These are phyloP conservation scores for Puffinus mauretanicus DNA, from an alignment of 2,113 vertebrate species.

Conservation along the genomic window DNA sequence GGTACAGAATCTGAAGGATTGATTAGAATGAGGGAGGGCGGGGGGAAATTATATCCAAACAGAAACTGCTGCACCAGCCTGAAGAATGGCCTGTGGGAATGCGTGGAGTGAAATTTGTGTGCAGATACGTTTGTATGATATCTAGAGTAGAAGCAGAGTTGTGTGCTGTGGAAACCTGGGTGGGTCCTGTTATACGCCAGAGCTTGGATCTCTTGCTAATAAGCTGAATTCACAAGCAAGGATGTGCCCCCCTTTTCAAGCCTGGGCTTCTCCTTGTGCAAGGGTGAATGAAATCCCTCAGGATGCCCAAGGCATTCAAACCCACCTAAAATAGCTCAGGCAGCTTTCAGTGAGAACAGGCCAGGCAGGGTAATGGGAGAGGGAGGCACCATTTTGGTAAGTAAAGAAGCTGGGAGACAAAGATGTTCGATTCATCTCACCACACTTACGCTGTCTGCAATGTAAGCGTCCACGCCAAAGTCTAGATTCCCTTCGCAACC, in stretches of 20 bases:
- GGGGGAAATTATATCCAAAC: neutral
- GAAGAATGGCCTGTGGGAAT: neutral
- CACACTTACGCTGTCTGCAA: neutral
- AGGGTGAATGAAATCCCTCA: neutral
- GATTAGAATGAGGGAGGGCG: neutral
- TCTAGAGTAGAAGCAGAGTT: neutral
- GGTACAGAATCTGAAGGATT: neutral
- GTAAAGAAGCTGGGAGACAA: neutral
- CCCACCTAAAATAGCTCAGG: neutral
- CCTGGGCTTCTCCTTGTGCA: neutral
- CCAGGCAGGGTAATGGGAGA: neutral
- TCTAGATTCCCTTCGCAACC: neutral
- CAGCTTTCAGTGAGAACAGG: neutral
- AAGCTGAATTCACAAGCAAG: neutral
- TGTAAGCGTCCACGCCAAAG: accelerated
- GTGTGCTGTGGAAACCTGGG: neutral
- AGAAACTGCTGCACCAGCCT: neutral
- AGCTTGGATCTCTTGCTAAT: neutral
- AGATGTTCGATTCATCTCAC: neutral
- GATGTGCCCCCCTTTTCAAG: neutral
- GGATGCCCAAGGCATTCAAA: neutral
- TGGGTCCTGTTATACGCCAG: accelerated
- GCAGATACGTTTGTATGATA: accelerated
- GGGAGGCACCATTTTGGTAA: neutral
- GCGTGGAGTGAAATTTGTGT: neutral